Base-by-base conservation (phyloP, 2,888 invertebrate species). In the Ormyrus rosae region DNA sequence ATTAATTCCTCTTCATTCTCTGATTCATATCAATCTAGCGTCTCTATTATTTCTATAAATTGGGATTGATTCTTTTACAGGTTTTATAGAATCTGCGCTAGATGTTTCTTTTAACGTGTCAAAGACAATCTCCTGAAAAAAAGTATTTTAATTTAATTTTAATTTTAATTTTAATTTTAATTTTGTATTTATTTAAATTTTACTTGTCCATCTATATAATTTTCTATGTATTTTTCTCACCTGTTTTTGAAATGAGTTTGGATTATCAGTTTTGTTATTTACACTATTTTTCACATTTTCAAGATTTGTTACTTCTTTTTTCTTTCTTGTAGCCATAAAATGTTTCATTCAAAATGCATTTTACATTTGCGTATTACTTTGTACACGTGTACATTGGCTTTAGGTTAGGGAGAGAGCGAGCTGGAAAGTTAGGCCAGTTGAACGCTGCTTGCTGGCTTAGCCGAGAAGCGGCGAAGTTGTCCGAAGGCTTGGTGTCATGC, bases 11-110 rank as follows among this genome's bases (percentile, higher is more conserved):
- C 63, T 70, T 75, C 80, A 75, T 80, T 56, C 60, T 76, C 80
- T 58, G 78, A 85, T 10, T 77, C 85, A 81, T 86, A 87, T 75
- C 86, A 80, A 80, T 86, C 86, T 19, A 86, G 85, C 55, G 87
- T 76, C 13, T 70, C 79, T 78, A 19, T 67, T n/a, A 50, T 34
- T 50, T 61, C 50, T 55, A n/a, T 13, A 7, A 75, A 46, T 48
- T 5, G 48, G 13, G 13, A 10, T n/a, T 53, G 6, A 6, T 46
- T 34, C 34, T 34, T 69, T 55, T 6, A 51, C 7, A 56, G 55
- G 56, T 10, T 45, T 53, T 53, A 45, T 50, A 34, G 61, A 6
- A 65, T 71, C 78, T 51, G 70, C 63, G 46, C 50, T 19, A 70
- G 7, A 65, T 53, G 58, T 69, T 58, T 2, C 5, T n/a, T 34